These are phyloP conservation scores for Sclerodermus sp. DNA, from an alignment of 2,888 invertebrate species.

Conservation along the genomic window DNA sequence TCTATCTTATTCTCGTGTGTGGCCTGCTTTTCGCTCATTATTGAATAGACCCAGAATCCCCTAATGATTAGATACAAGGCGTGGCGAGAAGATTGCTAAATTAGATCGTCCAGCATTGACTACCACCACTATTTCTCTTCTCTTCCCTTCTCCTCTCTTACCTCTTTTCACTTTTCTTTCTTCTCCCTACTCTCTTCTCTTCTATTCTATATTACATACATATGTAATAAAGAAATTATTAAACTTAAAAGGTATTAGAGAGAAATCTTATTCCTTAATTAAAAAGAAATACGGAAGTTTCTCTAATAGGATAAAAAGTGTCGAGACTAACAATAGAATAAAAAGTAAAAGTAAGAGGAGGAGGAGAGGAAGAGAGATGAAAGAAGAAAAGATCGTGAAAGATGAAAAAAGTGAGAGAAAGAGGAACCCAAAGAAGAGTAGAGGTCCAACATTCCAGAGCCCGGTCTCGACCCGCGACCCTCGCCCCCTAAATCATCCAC, in stretches of 20 bases:
- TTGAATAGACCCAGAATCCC: conserved; percentile 47
- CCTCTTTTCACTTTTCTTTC: no score
- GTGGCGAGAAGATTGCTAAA: conserved; percentile 55
- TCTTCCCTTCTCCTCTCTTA: no score
- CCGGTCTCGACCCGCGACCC: conserved; percentile 55
- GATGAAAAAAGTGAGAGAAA: conserved; percentile 10
- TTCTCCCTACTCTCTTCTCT: no score
- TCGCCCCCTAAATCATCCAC: conserved; percentile 58
- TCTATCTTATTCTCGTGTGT: no score
- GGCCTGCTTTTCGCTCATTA: conserved; percentile 50
- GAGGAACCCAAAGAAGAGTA: conserved; percentile 1
- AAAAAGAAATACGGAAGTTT: no score
- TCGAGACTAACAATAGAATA: no score
- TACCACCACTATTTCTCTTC: conserved; percentile 21
- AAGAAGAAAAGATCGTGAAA: conserved; percentile 9
- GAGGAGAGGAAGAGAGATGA: conserved; percentile 5
- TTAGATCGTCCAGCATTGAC: conserved; percentile 31
- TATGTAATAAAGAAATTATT: no score
- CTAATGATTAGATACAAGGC: conserved; percentile 54
- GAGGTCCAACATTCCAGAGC: conserved; percentile 21
- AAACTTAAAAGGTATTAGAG: no score
- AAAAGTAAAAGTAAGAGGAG: not conserved
- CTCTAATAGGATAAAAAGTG: no score
- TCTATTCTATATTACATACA: no score
- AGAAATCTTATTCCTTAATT: no score